Base-by-base conservation (phyloP, 2,113 vertebrate genomes). In the Oryctolagus cuniculus region DNA sequence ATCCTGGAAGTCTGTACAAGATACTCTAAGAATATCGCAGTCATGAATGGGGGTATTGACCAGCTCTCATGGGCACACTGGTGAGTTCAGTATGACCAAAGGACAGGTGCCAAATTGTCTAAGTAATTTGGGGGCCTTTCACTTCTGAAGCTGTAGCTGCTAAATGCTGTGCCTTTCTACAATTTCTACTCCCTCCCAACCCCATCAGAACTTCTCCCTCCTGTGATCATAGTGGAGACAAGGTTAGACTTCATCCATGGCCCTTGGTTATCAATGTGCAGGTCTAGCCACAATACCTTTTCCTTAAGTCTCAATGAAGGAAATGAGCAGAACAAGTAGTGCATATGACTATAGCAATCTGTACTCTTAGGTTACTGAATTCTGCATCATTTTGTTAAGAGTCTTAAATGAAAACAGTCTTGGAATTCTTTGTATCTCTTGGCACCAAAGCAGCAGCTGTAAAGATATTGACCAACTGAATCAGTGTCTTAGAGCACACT, bases 401-500 rank as follows among this genome's bases (percentile, higher is more conserved):
- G 27, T 64, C 2, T 34, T 70, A 64, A 92, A 83, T 77, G 78
- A 89, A 95, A 87, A 24, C 53, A 78, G 85, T 19, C 51, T 73
- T 83, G 70, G 22, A 73, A 77, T 72, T 83, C 31, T 70, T 89
- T 63, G 6, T n/a, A 36, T 51, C 49, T 81, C 29, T 17, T 69
- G n/a, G n/a, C 38, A 88, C 22, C 7, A 61, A 34, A 82, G 29
- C 2, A 64, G 21, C 31, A 83, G 51, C 69, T 95, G 17, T 34
- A 75, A 88, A 95, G 88, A 22, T 78, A 72, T 44, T 78, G 77
- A 55, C 34, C 94, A 78, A 1, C 83, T 92, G 38, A 38, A n/a
- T 75, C 63, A 36, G 10, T 55, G 75, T 78, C 34, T 83, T 78
- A 53, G 70, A 70, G 63, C 5, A n/a, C 21, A 44, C 44, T 72